These are phyloP conservation scores for Melipona quadrifasciata DNA, from an alignment of 1,140 invertebrate genomes.

Conservation along the genomic window DNA sequence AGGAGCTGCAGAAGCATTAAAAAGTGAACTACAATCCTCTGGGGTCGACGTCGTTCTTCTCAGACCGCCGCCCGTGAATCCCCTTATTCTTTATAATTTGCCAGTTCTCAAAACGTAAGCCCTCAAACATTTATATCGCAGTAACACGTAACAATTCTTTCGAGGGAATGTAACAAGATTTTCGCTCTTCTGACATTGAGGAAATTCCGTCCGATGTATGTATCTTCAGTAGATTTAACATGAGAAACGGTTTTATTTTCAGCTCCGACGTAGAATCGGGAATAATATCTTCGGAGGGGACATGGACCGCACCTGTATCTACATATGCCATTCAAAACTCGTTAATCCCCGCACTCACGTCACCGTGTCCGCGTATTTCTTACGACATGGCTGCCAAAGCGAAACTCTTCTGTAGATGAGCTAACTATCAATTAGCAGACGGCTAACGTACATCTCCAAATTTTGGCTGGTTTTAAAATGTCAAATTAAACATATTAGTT, in stretches of 20 bases:
- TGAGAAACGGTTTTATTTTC: constrained; percentile 51
- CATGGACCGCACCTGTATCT: constrained; percentile 76
- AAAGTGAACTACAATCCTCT: constrained; percentile 85
- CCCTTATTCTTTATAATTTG: constrained; percentile 84
- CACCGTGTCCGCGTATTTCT: constrained; percentile 71
- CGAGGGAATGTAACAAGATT: background rate
- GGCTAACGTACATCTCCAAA: background rate
- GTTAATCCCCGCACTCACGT: constrained; percentile 74
- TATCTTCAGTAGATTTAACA: background rate
- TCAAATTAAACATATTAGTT: background rate
- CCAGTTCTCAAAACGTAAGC: constrained; percentile 83
- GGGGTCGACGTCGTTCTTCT: constrained; percentile 89
- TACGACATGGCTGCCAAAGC: constrained; percentile 75
- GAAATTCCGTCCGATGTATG: background rate
- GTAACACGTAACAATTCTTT: background rate
- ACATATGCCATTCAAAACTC: constrained; percentile 73
- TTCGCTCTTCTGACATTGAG: background rate
- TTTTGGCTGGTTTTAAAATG: background rate
- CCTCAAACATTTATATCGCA: constrained; percentile 3
- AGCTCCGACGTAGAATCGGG: constrained; percentile 70
- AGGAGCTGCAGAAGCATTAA: constrained; percentile 87
- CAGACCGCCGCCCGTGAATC: constrained; percentile 86
- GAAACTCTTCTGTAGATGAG: constrained; percentile 72
- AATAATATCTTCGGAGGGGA: constrained; percentile 66
- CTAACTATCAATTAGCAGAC: background rate